Conservation (phyloP, 2,888 invertebrate genomes). For the Tinea trinotella region DNA sequence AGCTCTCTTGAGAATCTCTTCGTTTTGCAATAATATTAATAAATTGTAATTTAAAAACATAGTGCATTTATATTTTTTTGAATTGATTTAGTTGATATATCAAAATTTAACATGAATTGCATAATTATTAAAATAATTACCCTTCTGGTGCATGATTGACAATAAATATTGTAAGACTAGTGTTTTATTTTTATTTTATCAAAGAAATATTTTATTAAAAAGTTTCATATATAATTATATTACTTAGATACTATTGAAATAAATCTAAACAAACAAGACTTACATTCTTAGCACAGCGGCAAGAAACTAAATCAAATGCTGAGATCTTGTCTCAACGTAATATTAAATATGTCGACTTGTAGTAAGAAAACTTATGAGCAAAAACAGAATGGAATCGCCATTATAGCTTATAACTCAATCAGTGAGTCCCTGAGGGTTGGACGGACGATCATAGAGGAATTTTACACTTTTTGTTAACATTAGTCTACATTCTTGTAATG, state of each 20-base stretch:
- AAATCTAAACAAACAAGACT: neutral
- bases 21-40: too few relatives aligned
- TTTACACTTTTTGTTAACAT: constrained; percentile 61
- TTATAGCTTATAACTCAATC: constrained; percentile 71
- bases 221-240: too few relatives aligned
- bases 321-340: neutral
- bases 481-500: constrained; percentile 27
- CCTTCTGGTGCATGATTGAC: too few relatives aligned
- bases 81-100: too few relatives aligned
- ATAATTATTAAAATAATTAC: too few relatives aligned
- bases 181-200: too few relatives aligned
- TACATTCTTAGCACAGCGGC: neutral
- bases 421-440: constrained; percentile 39
- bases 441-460: constrained; percentile 43
- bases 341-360: constrained; percentile 35
- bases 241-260: neutral
- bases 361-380: constrained; percentile 55
- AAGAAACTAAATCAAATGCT: constrained; percentile 14
- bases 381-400: constrained; percentile 63
- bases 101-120: too few relatives aligned
- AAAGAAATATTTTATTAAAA: too few relatives aligned
- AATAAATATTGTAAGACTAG: too few relatives aligned
- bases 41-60: too few relatives aligned
- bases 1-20: too few relatives aligned
- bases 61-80: too few relatives aligned